Evolutionary conservation across 2,888 invertebrate genomes (phyloP).

Genomic region (Apantesis nais): DNA sequence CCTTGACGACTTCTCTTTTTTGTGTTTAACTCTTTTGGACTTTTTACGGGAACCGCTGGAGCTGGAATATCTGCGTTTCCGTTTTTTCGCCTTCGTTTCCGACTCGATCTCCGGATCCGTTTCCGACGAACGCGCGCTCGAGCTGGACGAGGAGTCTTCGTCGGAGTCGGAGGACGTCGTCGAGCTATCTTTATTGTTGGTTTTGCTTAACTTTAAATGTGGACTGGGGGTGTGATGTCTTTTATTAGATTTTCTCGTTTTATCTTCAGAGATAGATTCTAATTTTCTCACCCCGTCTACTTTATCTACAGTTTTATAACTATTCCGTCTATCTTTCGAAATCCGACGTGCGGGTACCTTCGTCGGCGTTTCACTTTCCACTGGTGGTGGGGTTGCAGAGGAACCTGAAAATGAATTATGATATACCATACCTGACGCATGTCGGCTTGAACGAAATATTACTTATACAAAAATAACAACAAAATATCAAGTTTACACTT

Average conservation of each 20-base stretch:
- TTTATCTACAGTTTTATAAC: slow-evolving; percentile 67
- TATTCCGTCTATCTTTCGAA: slow-evolving; percentile 69
- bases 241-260: slow-evolving; percentile 63
- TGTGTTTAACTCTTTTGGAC: slow-evolving; percentile 66
- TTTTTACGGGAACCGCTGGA: slow-evolving; percentile 67
- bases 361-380: slow-evolving; percentile 72
- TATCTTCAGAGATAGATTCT: slow-evolving; percentile 70
- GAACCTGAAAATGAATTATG: slow-evolving; percentile 56
- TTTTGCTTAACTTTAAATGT: slow-evolving; percentile 53
- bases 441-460: background rate
- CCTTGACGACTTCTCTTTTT: slow-evolving; percentile 60
- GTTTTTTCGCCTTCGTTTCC: slow-evolving; percentile 66
- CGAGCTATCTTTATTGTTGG: slow-evolving; percentile 71
- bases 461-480: background rate
- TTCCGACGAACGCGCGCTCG: slow-evolving; percentile 63
- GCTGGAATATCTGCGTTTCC: slow-evolving; percentile 69
- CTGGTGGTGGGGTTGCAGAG: slow-evolving; percentile 73
- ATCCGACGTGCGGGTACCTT: slow-evolving; percentile 65
- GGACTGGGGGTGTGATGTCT: slow-evolving; percentile 71
- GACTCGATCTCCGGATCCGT: slow-evolving; percentile 59
- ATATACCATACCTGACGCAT: background rate
- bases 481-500: background rate
- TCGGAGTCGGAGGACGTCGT: slow-evolving; percentile 75
- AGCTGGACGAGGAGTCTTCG: slow-evolving; percentile 65
- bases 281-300: slow-evolving; percentile 67